Base-by-base conservation (phyloP, 1,140 invertebrate species). In the Drosophila subpulchrella region DNA sequence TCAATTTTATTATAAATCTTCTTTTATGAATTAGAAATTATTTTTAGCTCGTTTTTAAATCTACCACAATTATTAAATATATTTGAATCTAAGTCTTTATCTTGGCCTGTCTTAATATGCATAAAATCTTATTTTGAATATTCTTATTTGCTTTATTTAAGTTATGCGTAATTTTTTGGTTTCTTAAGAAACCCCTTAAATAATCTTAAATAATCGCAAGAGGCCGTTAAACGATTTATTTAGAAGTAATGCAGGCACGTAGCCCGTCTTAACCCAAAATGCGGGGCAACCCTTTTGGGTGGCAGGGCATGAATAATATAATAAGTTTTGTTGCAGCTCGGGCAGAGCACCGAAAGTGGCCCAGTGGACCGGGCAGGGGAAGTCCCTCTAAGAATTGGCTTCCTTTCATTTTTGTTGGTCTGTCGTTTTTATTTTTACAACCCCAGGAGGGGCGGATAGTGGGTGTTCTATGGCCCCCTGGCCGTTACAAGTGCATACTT, bases 401-500 rank as follows among this genome's bases (percentile, higher is more conserved):
- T 48, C 39, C 53, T 46, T 48, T 76, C 51, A 20, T 55, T 76
- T 63, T 68, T 63, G 67, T 47, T 39, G 47, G 44, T 17, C 78
- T 65, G 73, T 81, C 68, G 62, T 60, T 84, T 60, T 72, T 80
- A 74, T 74, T 74, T 74, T 77, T 84, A 70, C 77, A 70, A 56
- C 50, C 39, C 17, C n/a, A 38, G 34, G 41, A 20, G 15, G 12
- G 24, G 38, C 11, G 36, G 24, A 12, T 3, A 12, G 30, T 11
- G 10, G 34, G 12, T 39, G 50, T 8, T 8, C n/a, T 51, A 42
- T 50, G 20, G 30, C 32, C 57, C 36, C 34, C 55, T 17, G 68
- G 41, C 72, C 36, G 55, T 12, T 34, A 71, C 83, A 71, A 88
- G 79, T 89, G 84, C 83, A 86, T 47, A 62, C 82, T 85, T 79